Conservation (phyloP, 2,797 vertebrate genomes). For the Xerus rutilus region DNA sequence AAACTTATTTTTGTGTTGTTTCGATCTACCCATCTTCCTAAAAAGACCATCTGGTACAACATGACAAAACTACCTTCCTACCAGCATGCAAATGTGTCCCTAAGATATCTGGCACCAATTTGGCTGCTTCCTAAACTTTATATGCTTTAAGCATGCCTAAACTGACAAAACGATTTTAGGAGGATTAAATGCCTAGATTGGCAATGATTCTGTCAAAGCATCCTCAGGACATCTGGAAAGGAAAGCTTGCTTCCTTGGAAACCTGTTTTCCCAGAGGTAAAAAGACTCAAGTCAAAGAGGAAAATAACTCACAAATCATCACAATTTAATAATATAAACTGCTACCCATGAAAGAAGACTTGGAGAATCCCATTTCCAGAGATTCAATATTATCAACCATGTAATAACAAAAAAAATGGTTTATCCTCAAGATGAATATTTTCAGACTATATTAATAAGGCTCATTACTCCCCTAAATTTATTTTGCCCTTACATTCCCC, state of each 20-base stretch:
- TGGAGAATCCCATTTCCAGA: not conserved
- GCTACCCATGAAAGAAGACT: not conserved
- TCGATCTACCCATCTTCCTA: not conserved
- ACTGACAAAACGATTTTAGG: not conserved
- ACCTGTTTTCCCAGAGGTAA: not conserved
- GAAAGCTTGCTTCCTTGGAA: not conserved
- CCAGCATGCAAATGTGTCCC: not conserved
- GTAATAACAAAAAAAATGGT: not conserved
- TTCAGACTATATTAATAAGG: conserved; percentile 44
- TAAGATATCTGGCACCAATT: not conserved
- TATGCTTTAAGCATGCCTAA: not conserved
- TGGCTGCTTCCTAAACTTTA: not conserved
- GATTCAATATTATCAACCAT: not conserved
- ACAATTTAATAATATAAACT: conserved; percentile 20
- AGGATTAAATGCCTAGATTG: not conserved
- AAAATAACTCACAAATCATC: not conserved
- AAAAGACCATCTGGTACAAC: not conserved
- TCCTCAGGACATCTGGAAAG: not conserved
- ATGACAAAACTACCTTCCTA: not conserved
- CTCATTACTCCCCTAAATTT: not conserved
- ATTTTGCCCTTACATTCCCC: not conserved
- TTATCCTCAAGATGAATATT: not conserved
- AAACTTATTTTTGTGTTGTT: not conserved
- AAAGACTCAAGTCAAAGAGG: not conserved
- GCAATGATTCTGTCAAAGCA: not conserved